Conservation (phyloP, 1,140 invertebrate species). For the Drosophila murphyi region DNA sequence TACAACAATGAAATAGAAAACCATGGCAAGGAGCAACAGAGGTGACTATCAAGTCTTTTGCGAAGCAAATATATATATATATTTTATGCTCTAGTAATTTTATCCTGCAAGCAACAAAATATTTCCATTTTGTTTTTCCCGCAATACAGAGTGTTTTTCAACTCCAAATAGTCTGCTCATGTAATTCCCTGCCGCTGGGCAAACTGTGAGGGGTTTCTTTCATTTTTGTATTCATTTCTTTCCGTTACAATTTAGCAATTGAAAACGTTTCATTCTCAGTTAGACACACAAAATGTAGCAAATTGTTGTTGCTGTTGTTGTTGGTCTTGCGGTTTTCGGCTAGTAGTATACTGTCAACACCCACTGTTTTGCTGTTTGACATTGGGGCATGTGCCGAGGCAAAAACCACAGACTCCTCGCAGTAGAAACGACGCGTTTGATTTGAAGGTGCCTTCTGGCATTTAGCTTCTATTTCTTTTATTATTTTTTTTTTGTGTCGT, state of each 20-base stretch:
- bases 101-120: conserved; percentile 19
- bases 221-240: conserved; percentile 32
- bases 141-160: conserved; percentile 12
- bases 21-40: background rate
- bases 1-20: background rate
- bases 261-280: conserved; percentile 58
- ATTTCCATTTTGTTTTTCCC: conserved; percentile 14
- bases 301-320: conserved; percentile 52
- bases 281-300: conserved; percentile 51
- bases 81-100: background rate
- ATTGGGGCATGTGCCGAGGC: conserved; percentile 28
- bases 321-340: conserved; percentile 47
- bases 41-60: background rate
- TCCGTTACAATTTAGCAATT: conserved; percentile 58
- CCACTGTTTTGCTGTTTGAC: conserved; percentile 43
- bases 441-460: conserved; percentile 65
- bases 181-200: conserved; percentile 13
- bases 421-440: conserved; percentile 49
- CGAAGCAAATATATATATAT: background rate
- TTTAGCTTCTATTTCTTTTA: conserved; percentile 23
- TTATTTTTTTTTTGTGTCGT: conserved; percentile 4
- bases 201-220: conserved; percentile 12
- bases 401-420: conserved; percentile 45
- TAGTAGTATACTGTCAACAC: conserved; percentile 18
- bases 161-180: conserved; percentile 8